Conservation (phyloP, 2,888 invertebrate genomes). For the Eilema sororculum region DNA sequence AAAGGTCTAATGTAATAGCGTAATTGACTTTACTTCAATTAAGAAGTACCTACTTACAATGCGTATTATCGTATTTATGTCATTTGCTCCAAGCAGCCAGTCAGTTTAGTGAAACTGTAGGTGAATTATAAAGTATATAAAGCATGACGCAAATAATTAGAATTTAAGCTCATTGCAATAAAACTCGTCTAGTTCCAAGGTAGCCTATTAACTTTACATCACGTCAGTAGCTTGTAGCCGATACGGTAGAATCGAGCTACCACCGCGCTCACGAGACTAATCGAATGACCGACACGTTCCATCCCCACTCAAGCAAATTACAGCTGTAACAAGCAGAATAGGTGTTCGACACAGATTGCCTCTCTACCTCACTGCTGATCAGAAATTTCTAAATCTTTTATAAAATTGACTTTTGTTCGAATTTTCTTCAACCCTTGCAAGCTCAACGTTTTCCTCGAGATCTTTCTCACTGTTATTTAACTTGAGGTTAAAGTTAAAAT, state of each 20-base stretch:
- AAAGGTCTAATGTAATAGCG: too few species aligned
- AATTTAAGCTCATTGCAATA: not conserved
- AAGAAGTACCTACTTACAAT: too few species aligned
- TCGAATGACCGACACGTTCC: constrained; percentile 56
- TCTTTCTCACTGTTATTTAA: constrained; percentile 43
- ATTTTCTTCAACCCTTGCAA: constrained; percentile 31
- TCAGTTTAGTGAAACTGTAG: too few species aligned
- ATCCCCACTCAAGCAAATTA: constrained; percentile 61
- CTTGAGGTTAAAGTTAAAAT: too few species aligned
- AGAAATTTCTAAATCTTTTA: constrained; percentile 34
- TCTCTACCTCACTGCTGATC: constrained; percentile 43
- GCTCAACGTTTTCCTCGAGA: constrained; percentile 38
- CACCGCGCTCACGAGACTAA: constrained; percentile 46
- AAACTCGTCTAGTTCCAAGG: not conserved
- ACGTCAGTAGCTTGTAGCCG: constrained; percentile 9
- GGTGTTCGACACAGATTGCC: constrained; percentile 58
- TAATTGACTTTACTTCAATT: too few species aligned
- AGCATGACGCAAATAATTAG: not conserved
- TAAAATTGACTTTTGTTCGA: constrained; percentile 47
- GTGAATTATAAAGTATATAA: not conserved
- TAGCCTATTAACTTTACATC: constrained; percentile 32
- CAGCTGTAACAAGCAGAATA: constrained; percentile 56
- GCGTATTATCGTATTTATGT: too few species aligned
- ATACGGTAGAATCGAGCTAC: constrained; percentile 9
- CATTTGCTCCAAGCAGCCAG: too few species aligned